These are phyloP conservation scores for Psilanteris sp. DNA, from an alignment of 1,140 invertebrate species.

Conservation along the genomic window DNA sequence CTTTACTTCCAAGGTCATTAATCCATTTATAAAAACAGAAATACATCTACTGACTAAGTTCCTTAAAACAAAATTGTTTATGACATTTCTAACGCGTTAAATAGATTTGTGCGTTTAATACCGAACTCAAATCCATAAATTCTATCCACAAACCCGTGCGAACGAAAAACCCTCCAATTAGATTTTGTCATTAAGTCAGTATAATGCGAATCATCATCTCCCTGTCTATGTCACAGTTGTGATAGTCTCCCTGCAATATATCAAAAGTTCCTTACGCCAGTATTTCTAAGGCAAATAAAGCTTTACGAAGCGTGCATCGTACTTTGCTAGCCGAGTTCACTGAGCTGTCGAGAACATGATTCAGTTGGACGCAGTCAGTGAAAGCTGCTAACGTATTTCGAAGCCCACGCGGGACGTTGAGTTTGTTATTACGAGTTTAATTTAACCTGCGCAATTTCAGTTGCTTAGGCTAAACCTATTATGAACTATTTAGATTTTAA, in stretches of 20 bases:
- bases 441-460: slow-evolving; percentile 39
- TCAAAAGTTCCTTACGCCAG: slow-evolving; percentile 39
- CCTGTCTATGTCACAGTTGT: background rate
- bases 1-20: too few species aligned
- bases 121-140: slow-evolving; percentile 9
- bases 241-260: slow-evolving; percentile 16
- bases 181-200: slow-evolving; percentile 5
- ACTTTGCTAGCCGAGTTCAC: slow-evolving; percentile 31
- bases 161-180: slow-evolving; percentile 16
- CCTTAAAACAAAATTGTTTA: too few species aligned
- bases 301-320: slow-evolving; percentile 34
- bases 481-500: slow-evolving; percentile 15
- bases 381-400: slow-evolving; percentile 29
- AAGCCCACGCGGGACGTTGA: slow-evolving; percentile 19
- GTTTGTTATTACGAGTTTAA: slow-evolving; percentile 45
- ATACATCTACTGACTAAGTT: too few species aligned
- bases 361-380: slow-evolving; percentile 27
- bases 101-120: too few species aligned
- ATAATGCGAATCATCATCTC: slow-evolving; percentile 10
- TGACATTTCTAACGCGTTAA: too few species aligned
- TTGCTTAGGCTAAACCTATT: slow-evolving; percentile 31
- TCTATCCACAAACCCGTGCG: background rate
- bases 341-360: slow-evolving; percentile 44
- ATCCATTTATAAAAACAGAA: too few species aligned
- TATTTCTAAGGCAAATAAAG: slow-evolving; percentile 53